Conservation (phyloP, 2,797 vertebrate species). For the Cetoscarus ocellatus region DNA sequence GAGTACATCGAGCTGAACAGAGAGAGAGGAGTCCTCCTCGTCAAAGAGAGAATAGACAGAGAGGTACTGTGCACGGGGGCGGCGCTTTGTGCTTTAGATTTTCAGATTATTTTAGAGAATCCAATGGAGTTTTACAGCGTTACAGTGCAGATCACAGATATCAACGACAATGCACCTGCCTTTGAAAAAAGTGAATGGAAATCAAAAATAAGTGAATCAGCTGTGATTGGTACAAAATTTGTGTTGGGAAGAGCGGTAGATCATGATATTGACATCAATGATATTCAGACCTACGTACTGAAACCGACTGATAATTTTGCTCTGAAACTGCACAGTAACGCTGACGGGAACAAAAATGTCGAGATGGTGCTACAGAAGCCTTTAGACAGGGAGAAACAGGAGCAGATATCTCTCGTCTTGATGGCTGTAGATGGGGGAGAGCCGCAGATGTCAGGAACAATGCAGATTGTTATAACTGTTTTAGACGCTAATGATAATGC, state of each 20-base stretch:
- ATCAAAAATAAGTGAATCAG: constrained; percentile 79
- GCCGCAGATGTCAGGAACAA: constrained; percentile 69
- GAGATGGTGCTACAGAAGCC: constrained; percentile 80
- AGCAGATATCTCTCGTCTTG: constrained; percentile 54
- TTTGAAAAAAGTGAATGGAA: constrained; percentile 64
- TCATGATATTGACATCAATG: constrained; percentile 72
- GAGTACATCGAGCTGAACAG: constrained; percentile 75
- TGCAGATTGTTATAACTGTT: constrained; percentile 72
- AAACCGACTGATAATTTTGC: constrained; percentile 73
- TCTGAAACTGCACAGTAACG: constrained; percentile 67
- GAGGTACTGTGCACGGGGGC: constrained; percentile 76
- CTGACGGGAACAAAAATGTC: constrained; percentile 63
- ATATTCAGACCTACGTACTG: constrained; percentile 72
- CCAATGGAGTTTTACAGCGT: constrained; percentile 78
- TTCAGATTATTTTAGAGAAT: constrained; percentile 77
- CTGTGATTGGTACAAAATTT: constrained; percentile 71
- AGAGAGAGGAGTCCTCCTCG: constrained; percentile 71
- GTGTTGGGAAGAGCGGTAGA: constrained; percentile 75
- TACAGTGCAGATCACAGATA: constrained; percentile 78
- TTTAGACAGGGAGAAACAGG: constrained; percentile 74
- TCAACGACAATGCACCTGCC: constrained; percentile 76
- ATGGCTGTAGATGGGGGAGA: constrained; percentile 76
- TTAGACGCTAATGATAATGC: constrained; percentile 80
- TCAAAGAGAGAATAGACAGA: constrained; percentile 78
- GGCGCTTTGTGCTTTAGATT: constrained; percentile 78